Base-by-base conservation (phyloP, 1,140 invertebrate genomes). In the Cyclargus thomasi region DNA sequence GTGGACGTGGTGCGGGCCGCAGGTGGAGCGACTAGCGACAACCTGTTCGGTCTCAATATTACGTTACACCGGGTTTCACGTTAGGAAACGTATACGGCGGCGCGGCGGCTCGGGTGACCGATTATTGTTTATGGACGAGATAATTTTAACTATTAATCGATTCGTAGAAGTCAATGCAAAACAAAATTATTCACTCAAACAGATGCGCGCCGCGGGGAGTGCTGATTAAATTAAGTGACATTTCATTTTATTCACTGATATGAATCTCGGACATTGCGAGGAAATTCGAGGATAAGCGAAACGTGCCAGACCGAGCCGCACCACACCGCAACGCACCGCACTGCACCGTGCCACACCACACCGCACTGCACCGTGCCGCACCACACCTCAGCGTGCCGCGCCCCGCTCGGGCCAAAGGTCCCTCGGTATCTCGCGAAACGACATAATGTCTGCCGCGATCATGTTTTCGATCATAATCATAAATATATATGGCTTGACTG, bases 11-110 rank as follows among this genome's bases (percentile, higher is more conserved):
- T 4, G 29, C 29, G 75, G 68, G 70, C 79, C 77, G 78, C 86
- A 89, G 86, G 85, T 89, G 86, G 81, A 81, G 73, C 74, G 76
- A 73, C 79, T 82, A 82, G 73, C 74, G 76, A 73, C 79, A 83
- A 86, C 85, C 85, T 76, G 85, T 87, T 84, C 78, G 76, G 69
- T 76, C 72, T 77, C 75, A 65, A 76, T 83, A 81, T 89, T 84
- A 80, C 66, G 76, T 87, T 89, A 86, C 86, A 82, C 81, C 83
- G 82, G 86, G 82, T 86, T 86, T 88, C 86, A 89, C 85, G 85
- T 89, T 86, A 87, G 85, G 83, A 87, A 89, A 89, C 86, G 83
- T 86, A 88, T 89, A 86, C 83, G 82, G 83, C 84, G 79, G n/a
- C 29, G 29, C 29, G 29, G n/a, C 39, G 39, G 79, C 85, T 88